These are phyloP conservation scores for Ischnura elegans DNA, from an alignment of 2,888 invertebrate species.

Conservation along the genomic window DNA sequence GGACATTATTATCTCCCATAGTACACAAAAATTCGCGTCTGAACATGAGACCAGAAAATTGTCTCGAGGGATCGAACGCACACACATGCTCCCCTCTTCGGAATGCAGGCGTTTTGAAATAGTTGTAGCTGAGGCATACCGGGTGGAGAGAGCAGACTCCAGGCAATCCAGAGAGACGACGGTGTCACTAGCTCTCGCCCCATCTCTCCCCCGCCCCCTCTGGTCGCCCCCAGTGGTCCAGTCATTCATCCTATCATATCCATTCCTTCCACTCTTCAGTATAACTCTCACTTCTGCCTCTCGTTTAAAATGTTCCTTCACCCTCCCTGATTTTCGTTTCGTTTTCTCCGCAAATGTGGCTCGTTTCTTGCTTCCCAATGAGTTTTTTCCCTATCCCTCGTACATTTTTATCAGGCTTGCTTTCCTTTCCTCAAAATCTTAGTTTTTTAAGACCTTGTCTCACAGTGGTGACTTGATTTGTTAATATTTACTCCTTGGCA, in stretches of 20 bases:
- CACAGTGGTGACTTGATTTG: background rate
- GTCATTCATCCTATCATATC: background rate
- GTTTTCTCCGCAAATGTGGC: background rate
- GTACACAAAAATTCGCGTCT: background rate
- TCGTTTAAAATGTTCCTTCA: background rate
- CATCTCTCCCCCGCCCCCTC: background rate
- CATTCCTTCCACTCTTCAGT: background rate
- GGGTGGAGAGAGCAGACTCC: background rate
- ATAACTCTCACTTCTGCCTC: too few relatives aligned
- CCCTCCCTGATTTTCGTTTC: background rate
- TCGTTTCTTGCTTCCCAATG: background rate
- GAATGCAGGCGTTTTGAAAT: constrained; percentile 60
- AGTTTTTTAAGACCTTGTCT: background rate
- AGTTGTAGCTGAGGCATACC: background rate
- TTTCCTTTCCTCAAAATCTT: background rate
- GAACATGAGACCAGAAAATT: background rate
- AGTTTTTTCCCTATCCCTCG: background rate
- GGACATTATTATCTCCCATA: background rate
- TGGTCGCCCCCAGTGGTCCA: background rate
- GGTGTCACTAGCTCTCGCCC: constrained; percentile 32
- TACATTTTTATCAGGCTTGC: background rate
- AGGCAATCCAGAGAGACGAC: background rate
- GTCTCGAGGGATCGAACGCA: background rate
- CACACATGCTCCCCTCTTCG: background rate
- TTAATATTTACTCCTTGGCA: background rate